Conservation (phyloP, 2,888 invertebrate species). For the Osmoderma eremita region DNA sequence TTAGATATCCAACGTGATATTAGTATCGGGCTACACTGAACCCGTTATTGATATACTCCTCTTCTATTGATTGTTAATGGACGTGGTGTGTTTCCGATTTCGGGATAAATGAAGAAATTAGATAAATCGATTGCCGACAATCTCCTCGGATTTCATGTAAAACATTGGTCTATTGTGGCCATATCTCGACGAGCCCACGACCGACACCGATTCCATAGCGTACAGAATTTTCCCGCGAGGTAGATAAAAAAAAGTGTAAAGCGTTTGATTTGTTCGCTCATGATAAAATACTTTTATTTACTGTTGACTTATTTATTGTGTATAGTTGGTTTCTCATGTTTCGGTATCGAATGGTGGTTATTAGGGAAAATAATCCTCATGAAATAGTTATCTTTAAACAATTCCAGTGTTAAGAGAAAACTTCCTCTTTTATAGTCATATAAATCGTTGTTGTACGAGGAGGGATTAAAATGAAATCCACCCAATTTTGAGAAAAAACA, state of each 20-base stretch:
- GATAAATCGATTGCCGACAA: slow-evolving; percentile 37
- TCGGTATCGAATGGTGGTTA: too few species aligned
- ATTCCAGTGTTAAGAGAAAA: too few species aligned
- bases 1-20: slow-evolving; percentile 35
- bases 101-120: slow-evolving; percentile 41
- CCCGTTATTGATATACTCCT: slow-evolving; percentile 29
- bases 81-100: slow-evolving; percentile 40
- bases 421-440: too few species aligned
- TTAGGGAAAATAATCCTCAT: too few species aligned
- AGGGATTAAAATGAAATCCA: too few species aligned
- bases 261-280: slow-evolving; percentile 23
- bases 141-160: slow-evolving; percentile 33
- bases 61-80: slow-evolving; percentile 35
- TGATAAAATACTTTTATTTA: slow-evolving; percentile 28
- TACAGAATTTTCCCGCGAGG: slow-evolving; percentile 23
- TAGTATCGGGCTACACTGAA: slow-evolving; percentile 18
- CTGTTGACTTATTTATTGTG: slow-evolving; percentile 18
- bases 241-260: slow-evolving; percentile 22
- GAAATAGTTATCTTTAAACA: too few species aligned
- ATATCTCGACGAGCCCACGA: slow-evolving; percentile 18
- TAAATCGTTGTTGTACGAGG: too few species aligned
- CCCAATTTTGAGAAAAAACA: too few species aligned
- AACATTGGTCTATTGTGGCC: slow-evolving; percentile 31
- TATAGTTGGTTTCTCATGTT: not conserved
- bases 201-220: slow-evolving; percentile 16